Conservation (phyloP, 1,140 invertebrate genomes). For the Drosophila tsacasi region DNA sequence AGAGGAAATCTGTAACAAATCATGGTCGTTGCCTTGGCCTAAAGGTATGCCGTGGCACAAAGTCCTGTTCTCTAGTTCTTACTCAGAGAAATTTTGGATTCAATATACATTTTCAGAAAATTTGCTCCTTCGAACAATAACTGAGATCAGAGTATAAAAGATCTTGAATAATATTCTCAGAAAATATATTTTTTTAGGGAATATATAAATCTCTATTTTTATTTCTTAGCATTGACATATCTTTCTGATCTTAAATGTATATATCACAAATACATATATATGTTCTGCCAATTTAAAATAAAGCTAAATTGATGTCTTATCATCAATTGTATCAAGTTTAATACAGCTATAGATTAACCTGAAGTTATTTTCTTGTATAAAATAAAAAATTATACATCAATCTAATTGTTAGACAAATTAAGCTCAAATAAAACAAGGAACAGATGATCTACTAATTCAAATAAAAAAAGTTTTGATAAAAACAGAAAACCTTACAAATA, state of each 20-base stretch:
- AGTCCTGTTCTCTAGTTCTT: background rate
- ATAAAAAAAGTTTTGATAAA: too few relatives aligned
- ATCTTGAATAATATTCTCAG: background rate
- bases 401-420: too few relatives aligned
- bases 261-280: background rate
- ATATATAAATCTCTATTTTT: background rate
- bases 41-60: constrained; percentile 27
- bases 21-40: constrained; percentile 54
- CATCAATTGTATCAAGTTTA: too few relatives aligned
- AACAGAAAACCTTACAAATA: too few relatives aligned
- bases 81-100: constrained; percentile 6
- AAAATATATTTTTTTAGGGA: background rate
- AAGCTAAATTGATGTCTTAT: background rate
- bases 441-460: too few relatives aligned
- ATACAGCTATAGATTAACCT: background rate
- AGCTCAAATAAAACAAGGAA: too few relatives aligned
- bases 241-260: background rate
- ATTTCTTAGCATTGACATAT: background rate
- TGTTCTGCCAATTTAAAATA: background rate
- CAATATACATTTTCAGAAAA: rapidly evolving
- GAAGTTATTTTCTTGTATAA: background rate
- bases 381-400: too few relatives aligned
- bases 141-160: background rate
- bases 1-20: constrained; percentile 71
- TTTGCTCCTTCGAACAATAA: too few relatives aligned